Base-by-base conservation (phyloP, 2,888 invertebrate genomes). In the Eulithis testata region DNA sequence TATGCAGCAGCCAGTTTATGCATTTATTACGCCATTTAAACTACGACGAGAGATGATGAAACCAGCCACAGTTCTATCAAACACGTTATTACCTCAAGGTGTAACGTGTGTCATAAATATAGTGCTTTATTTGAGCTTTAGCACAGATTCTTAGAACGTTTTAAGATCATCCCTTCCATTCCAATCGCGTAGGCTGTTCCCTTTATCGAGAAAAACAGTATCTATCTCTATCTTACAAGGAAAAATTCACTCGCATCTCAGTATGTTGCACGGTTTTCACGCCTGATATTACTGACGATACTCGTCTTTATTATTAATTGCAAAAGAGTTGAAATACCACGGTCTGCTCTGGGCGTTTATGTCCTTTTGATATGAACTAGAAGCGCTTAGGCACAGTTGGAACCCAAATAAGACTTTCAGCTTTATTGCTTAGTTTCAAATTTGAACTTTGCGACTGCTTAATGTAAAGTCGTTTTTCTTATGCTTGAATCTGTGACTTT, bases 151-250 rank as follows among this genome's bases (percentile, higher is more conserved):
- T 86, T 74, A 83, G 82, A 89, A 84, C 80, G 85, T 86, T 88
- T 89, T 89, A 90, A 92, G 91, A 91, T 89, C 86, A 88, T 88
- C 91, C 92, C 92, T 91, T 78, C 92, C 85, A 83, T 75, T 73
- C 68, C 68, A 66, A 79, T 81, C 83, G 75, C 80, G 91, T 92
- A 93, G 92, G 92, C 92, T 83, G 92, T 88, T 81, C 92, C 92
- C 89, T 88, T 89, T 86, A 86, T 88, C 85, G 82, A 73, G 87
- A 86, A 88, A 89, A 91, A 83, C 87, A 86, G 79, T 89, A 89
- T 80, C 85, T 73, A 77, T 93, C 92, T 85, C 91, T 87, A 80
- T 93, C 88, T 77, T 77, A 74, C 91, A 78, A 74, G 84, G 85
- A 91, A 92, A 92, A 91, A 91, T 84, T 88, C 79, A 83, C 83